phyloP scores from a whole-genome alignment of 2,888 invertebrate species.

The Pristionchus fissidentatus region DNA sequence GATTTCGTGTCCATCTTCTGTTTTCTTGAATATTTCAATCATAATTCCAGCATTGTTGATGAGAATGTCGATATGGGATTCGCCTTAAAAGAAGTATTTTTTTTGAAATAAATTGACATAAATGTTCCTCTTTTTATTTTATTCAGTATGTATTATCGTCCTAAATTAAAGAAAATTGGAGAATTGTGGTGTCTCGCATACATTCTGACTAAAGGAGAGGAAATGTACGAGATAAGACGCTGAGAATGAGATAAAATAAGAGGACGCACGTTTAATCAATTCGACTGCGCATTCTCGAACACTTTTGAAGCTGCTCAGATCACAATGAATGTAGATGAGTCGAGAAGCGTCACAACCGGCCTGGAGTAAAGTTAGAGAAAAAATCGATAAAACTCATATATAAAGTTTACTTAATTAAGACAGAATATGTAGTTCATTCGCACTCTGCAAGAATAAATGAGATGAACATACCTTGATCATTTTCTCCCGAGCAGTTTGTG shows the following conservation, averaged over 20 bases:
- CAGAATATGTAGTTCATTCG: too few species aligned
- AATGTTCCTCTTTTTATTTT: too few species aligned
- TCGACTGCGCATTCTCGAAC: not conserved
- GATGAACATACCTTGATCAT: not conserved
- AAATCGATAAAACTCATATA: too few species aligned
- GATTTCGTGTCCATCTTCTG: slow-evolving; percentile 88
- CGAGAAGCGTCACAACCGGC: not conserved
- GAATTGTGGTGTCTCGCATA: too few species aligned
- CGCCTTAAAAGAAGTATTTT: too few species aligned
- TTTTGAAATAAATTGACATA: too few species aligned
- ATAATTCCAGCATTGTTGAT: slow-evolving; percentile 84
- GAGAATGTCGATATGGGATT: slow-evolving; percentile 74
- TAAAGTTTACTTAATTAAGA: too few species aligned
- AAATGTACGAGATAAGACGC: too few species aligned
- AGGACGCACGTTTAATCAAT: not conserved
- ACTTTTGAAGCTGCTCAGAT: not conserved
- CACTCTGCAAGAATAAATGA: too few species aligned
- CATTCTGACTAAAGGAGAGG: too few species aligned
- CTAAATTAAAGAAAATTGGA: too few species aligned
- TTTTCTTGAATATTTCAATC: slow-evolving; percentile 73
- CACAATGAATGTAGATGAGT: not conserved
- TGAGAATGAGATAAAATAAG: too few species aligned
- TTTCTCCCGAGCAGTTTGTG: not conserved
- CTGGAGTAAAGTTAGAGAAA: not conserved
- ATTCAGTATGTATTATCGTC: not conserved